Evolutionary conservation across 2,113 vertebrate species (phyloP), one percentile per base, ranked within the genome.

Genomic region (Pimephales promelas): DNA sequence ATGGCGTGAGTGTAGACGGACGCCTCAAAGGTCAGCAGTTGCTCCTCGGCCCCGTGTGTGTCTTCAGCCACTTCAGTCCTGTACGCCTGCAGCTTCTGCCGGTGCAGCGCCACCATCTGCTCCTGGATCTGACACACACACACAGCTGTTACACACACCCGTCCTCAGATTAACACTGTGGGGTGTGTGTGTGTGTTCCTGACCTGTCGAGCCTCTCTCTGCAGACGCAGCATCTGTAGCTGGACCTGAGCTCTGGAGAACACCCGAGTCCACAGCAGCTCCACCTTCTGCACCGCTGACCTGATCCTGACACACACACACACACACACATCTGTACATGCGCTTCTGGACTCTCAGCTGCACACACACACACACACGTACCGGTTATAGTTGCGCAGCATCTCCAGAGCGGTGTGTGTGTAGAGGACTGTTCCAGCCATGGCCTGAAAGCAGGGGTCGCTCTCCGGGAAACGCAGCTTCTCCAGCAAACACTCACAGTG

Each of bases 371-470:
- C 11, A 43, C 13, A 7, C 20, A 31, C 22, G 4, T 90, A 95
- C 94, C 94, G 91, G 89, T 88, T 90, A 81, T 94, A 91, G 88
- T 94, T 93, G 56, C 92, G 92, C 3, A 92, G 88, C 91, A 94
- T 93, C 36, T 94, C 92, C 2, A 88, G 90, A 13, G 91, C 79
- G 0, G 91, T 93, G 56, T 91, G 89, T 0, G 88, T 88, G 89
- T 93, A 95, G 45, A 94, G 90, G 3, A 89, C 64, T 0, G 94
- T 94, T 45, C 94, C 94, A 0, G 92, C 93, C 94, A 95, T 93
- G 0, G 89, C 90, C 78, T 90, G 92, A 71, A 90, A 95, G 82
- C 90, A 91, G 0, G 80, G 90, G 9, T 93, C 91, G n/a, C 24
- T 86, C 73, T 95, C 93, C 5, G 94, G 94, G 77, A 79, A 81